Evolutionary conservation across 1,140 invertebrate genomes (phyloP).

Genomic region (Drosophila sucinea): DNA sequence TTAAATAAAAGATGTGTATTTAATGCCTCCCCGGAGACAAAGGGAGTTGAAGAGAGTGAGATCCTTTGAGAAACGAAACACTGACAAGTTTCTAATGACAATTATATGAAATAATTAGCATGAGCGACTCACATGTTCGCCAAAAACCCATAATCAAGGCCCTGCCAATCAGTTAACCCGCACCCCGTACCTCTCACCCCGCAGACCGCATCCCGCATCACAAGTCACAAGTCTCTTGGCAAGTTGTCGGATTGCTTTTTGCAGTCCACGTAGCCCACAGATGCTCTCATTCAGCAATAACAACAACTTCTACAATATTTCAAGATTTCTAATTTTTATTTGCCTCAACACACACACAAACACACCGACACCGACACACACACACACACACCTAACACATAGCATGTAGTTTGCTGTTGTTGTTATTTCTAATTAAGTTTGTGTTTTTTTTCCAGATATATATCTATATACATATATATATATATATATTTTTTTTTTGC

Average conservation of each 20-base stretch:
- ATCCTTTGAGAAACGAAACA: neutral
- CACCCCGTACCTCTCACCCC: too few species aligned
- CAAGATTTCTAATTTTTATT: constrained; percentile 74
- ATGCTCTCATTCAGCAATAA: constrained; percentile 37
- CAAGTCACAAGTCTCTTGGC: constrained; percentile 13
- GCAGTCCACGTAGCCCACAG: constrained; percentile 48
- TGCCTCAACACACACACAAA: constrained; percentile 28
- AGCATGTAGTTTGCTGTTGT: constrained; percentile 36
- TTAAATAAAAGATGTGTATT: too few species aligned
- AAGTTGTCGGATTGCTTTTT: constrained; percentile 34
- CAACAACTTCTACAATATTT: constrained; percentile 51
- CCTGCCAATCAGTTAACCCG: constrained; percentile 21
- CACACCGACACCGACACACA: neutral
- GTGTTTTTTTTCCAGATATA: constrained; percentile 21
- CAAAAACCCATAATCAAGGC: constrained; percentile 42
- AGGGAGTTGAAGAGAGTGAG: neutral
- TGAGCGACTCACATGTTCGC: constrained; percentile 41
- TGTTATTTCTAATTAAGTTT: constrained; percentile 70
- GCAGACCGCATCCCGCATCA: neutral
- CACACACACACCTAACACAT: neutral
- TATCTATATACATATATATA: neutral
- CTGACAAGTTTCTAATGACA: neutral
- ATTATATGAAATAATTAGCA: constrained; percentile 12
- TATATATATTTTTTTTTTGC: constrained; percentile 29
- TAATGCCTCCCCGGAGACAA: too few species aligned